phyloP scores from a whole-genome alignment of 2,888 invertebrate species.

The Ditula angustiorana region DNA sequence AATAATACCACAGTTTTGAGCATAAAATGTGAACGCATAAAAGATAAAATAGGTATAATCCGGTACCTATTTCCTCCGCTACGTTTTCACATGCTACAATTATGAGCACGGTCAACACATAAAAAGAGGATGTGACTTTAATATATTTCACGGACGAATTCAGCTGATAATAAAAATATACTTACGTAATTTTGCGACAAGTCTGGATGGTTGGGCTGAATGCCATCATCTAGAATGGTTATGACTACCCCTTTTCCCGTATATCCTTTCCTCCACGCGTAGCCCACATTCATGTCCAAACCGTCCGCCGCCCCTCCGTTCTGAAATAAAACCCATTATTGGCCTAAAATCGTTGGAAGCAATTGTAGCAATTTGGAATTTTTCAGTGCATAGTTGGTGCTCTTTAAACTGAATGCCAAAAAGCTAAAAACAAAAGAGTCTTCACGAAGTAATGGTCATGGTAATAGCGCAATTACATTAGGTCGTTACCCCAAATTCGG shows the following conservation, averaged over 20 bases:
- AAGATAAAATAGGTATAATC: not conserved
- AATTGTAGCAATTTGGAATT: constrained; percentile 33
- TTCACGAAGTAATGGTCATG: constrained; percentile 31
- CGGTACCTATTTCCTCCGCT: not conserved
- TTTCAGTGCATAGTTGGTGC: constrained; percentile 31
- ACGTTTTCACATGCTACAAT: constrained; percentile 9
- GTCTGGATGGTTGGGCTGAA: constrained; percentile 98
- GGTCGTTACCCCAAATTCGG: constrained; percentile 26
- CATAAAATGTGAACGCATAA: constrained; percentile 1
- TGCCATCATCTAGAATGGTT: constrained; percentile 98
- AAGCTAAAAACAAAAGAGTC: constrained; percentile 38
- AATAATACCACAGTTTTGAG: constrained; percentile 7
- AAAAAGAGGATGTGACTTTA: constrained; percentile 1
- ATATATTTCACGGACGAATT: constrained; percentile 13
- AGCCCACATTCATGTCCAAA: constrained; percentile 97
- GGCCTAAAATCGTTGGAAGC: constrained; percentile 30
- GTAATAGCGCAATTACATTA: constrained; percentile 38
- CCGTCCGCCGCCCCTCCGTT: constrained; percentile 97
- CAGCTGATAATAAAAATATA: constrained; percentile 50
- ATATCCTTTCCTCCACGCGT: constrained; percentile 98
- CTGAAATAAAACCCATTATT: constrained; percentile 76
- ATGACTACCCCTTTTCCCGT: constrained; percentile 98
- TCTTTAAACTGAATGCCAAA: constrained; percentile 37
- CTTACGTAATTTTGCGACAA: constrained; percentile 96
- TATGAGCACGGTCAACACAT: constrained; percentile 3